Base-by-base conservation (phyloP, 2,113 vertebrate genomes). In the Pollimyrus isidori region DNA sequence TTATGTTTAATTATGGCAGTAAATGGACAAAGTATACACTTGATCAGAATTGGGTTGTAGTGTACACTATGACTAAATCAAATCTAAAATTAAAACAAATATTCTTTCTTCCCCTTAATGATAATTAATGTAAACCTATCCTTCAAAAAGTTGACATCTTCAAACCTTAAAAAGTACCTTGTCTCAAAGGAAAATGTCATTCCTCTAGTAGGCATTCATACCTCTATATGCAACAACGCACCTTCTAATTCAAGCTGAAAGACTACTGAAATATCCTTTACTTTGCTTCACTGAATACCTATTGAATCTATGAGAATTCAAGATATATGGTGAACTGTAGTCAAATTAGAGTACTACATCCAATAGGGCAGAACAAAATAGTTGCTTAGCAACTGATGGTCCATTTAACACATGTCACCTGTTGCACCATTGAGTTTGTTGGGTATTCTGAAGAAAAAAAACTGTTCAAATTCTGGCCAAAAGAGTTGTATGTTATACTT, bases 341-440 rank as follows among this genome's bases (percentile, higher is more conserved):
- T 52, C 50, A 5, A 10, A 87, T 53, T 87, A 87, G 49, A 30
- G 49, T 56, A 35, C 48, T 50, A 86, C 17, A 39, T 84, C 82
- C 42, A 84, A 84, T 45, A 26, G 19, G 49, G 49, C 85, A 39
- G 48, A 52, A 69, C 30, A 65, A 30, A 87, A 35, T 87, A 35
- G 85, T 53, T 87, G 50, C 50, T 35, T 87, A 53, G 85, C 85
- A 87, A 53, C 85, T 53, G 85, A 87, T 87, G 85, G n/a, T 30
- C 11, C 50, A 56, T 87, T 87, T 87, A 56, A 7, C 50, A 87
- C 30, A 19, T 5, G n/a, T 39, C 85, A 53, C 49, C 49, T 86
- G 23, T 87, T 87, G 85, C 50, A 19, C 85, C 50, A 30, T 3
- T 48, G 17, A 86, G 9, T 26, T 42, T 45, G 21, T 10, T 35